phyloP scores from a whole-genome alignment of 53 echinoderm and acorn worm species.

The Luidia sarsii region DNA sequence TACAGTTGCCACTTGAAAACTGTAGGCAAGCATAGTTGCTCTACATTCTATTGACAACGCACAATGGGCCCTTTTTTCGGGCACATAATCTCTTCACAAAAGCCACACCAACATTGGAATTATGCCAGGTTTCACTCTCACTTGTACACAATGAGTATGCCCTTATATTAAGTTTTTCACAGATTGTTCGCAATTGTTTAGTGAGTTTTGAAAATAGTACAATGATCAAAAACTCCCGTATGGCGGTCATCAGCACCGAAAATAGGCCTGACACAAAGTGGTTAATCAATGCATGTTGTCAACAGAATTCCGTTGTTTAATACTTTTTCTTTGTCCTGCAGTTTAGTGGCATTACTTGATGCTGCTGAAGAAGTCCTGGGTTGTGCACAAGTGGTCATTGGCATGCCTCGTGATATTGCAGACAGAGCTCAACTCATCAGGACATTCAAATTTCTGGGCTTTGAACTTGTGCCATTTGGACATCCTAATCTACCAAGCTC shows the following conservation, averaged over 20 bases:
- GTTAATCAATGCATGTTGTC: neutral
- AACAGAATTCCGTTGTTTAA: neutral
- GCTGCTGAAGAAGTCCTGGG: conserved; percentile 82
- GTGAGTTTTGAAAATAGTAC: too few relatives aligned
- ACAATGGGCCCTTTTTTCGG: too few relatives aligned
- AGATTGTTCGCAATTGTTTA: neutral
- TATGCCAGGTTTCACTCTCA: too few relatives aligned
- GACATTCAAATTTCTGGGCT: conserved; percentile 91
- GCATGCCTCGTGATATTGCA: conserved; percentile 63
- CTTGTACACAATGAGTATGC: too few relatives aligned
- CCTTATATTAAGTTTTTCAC: neutral
- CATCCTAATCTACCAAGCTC: conserved; percentile 67
- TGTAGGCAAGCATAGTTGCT: too few relatives aligned
- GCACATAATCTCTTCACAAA: too few relatives aligned
- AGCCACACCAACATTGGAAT: too few relatives aligned
- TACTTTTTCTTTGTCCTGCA: conserved; percentile 39
- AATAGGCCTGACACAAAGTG: too few relatives aligned
- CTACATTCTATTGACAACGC: too few relatives aligned
- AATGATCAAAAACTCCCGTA: too few relatives aligned
- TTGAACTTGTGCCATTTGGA: conserved; percentile 73
- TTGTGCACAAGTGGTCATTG: conserved; percentile 79
- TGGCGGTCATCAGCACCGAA: too few relatives aligned
- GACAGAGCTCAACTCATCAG: conserved; percentile 74
- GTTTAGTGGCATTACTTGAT: conserved; percentile 88
- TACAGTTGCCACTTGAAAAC: too few relatives aligned